Percentiles rank a stretch among this genome's conserved stretches.
phyloP scores from a whole-genome alignment of 92 coral and sea anemone species.

The Actinostola sp. region DNA sequence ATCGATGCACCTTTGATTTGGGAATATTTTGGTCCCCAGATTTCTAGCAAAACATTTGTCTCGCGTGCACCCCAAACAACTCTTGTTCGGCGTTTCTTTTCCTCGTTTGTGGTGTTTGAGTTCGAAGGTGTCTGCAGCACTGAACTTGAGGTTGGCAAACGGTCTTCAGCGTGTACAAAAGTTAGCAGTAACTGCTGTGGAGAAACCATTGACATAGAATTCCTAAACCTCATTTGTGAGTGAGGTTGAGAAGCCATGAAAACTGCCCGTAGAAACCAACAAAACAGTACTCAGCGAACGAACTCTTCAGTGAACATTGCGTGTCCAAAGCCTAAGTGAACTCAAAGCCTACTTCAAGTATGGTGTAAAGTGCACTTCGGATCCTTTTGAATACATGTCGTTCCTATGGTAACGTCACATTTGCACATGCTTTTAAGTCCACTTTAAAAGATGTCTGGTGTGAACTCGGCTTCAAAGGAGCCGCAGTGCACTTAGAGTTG shows the following conservation, averaged over 20 bases:
- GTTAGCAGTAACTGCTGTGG: conserved; percentile 8
- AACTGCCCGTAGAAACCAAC: not conserved
- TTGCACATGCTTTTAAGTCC: not conserved
- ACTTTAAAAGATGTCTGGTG: not conserved
- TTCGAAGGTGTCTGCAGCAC: not conserved
- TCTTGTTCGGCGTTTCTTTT: conserved; percentile 3
- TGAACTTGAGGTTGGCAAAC: not conserved
- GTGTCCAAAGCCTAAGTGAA: not conserved
- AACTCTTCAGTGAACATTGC: no score
- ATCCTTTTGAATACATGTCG: not conserved
- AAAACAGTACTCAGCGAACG: not conserved
- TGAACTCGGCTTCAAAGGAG: not conserved
- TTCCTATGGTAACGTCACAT: not conserved
- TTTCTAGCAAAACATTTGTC: not conserved
- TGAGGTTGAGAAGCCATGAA: not conserved
- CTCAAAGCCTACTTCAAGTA: not conserved
- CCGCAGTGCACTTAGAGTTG: not conserved
- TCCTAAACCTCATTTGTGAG: not conserved
- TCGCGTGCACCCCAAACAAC: conserved; percentile 13
- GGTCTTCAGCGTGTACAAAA: not conserved
- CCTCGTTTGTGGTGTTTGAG: not conserved
- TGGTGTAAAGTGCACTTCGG: no score
- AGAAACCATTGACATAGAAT: not conserved
- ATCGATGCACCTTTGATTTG: not conserved
- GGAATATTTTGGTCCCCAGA: conserved; percentile 4